Evolutionary conservation across 2,797 vertebrate species (phyloP).

Genomic region (Telmatherina bonti): DNA sequence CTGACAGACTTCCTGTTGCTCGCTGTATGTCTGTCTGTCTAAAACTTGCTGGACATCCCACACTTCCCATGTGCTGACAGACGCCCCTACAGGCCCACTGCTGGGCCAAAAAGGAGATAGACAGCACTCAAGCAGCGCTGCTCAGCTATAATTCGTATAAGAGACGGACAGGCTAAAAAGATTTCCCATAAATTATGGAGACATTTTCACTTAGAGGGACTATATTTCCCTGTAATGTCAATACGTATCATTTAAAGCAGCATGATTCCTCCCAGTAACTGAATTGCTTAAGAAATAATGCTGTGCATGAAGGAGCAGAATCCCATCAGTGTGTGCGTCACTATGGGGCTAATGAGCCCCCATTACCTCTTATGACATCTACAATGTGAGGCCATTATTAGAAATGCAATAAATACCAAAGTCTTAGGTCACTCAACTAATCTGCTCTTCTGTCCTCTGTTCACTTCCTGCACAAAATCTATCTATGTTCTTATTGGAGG

Average conservation of each 20-base stretch:
- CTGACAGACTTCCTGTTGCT: slow-evolving; percentile 62
- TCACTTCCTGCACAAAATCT: slow-evolving; percentile 58
- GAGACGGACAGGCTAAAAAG: slow-evolving; percentile 46
- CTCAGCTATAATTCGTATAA: slow-evolving; percentile 37
- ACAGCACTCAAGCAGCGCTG: slow-evolving; percentile 22
- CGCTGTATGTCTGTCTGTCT: slow-evolving; percentile 45
- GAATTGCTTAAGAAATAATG: slow-evolving; percentile 11
- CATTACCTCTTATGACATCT: slow-evolving; percentile 27
- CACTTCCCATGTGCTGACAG: slow-evolving; percentile 66
- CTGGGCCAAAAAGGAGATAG: slow-evolving; percentile 47
- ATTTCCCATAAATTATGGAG: slow-evolving; percentile 47
- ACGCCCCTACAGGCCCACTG: slow-evolving; percentile 52
- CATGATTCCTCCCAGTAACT: slow-evolving; percentile 8
- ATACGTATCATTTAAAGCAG: slow-evolving; percentile 37
- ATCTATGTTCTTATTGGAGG: slow-evolving; percentile 54
- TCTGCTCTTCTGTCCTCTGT: slow-evolving; percentile 58
- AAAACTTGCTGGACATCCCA: slow-evolving; percentile 67
- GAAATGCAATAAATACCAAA: slow-evolving; percentile 35
- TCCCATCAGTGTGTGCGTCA: slow-evolving; percentile 3
- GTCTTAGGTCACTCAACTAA: slow-evolving; percentile 49
- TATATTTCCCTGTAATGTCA: slow-evolving; percentile 32
- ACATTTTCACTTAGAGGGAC: slow-evolving; percentile 34
- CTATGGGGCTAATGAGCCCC: slow-evolving; percentile 26
- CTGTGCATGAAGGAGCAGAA: not conserved
- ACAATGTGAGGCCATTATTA: slow-evolving; percentile 23